phyloP scores from a whole-genome alignment of 1,140 invertebrate genomes.

The Conus betulinus region DNA sequence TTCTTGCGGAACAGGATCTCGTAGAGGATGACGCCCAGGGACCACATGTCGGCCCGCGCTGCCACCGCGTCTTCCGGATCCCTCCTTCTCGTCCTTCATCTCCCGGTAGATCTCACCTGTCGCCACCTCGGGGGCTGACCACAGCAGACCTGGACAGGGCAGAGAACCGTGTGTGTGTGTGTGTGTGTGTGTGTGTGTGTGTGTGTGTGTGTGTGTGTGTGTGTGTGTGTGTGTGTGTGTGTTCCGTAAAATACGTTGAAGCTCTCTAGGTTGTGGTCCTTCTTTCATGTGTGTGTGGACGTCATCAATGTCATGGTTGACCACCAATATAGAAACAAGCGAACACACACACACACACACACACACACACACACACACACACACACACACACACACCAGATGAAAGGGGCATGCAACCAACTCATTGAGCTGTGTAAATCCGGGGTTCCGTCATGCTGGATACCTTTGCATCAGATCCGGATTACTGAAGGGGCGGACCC shows the following conservation, averaged over 20 bases:
- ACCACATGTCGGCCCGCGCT: constrained; percentile 2
- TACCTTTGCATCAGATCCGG: too few relatives aligned
- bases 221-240: too few relatives aligned
- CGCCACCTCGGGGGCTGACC: constrained; percentile 9
- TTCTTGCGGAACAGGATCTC: not conserved
- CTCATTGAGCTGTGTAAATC: too few relatives aligned
- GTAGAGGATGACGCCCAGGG: not conserved
- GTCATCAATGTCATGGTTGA: too few relatives aligned
- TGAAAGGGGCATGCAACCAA: too few relatives aligned
- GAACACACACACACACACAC: constrained; percentile 10
- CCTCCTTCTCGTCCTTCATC: not conserved
- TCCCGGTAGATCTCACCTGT: not conserved
- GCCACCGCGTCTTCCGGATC: not conserved
- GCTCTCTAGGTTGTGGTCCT: too few relatives aligned
- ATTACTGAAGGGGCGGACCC: too few relatives aligned
- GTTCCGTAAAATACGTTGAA: too few relatives aligned
- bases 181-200: too few relatives aligned
- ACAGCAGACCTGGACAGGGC: not conserved
- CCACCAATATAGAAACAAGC: not conserved
- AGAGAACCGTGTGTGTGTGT: too few relatives aligned
- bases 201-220: too few relatives aligned
- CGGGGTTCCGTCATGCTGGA: too few relatives aligned
- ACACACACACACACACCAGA: constrained; percentile 19
- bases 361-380: constrained; percentile 19
- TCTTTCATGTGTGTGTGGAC: not conserved